Evolutionary conservation across 2,113 vertebrate species (phyloP).

Genomic region (Hiodon alosoides): DNA sequence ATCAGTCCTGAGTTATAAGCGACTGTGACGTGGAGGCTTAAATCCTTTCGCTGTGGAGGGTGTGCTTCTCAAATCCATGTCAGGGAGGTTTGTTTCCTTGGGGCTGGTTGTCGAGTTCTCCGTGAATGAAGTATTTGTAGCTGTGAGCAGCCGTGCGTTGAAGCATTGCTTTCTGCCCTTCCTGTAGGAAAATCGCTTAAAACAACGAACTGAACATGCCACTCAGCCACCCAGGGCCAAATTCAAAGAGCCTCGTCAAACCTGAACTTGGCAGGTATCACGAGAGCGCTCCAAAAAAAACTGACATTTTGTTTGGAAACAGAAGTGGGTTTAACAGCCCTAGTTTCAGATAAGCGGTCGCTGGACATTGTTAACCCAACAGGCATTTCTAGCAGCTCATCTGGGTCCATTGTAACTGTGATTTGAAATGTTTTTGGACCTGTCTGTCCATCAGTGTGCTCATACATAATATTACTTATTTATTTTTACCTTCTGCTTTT

Average conservation of each 20-base stretch:
- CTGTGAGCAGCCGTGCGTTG: conserved; percentile 34
- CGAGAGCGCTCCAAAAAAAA: conserved; percentile 2
- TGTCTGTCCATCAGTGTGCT: conserved; percentile 34
- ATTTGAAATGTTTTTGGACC: conserved; percentile 31
- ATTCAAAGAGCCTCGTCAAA: conserved; percentile 80
- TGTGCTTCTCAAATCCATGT: conserved; percentile 53
- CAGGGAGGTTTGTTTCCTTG: conserved; percentile 46
- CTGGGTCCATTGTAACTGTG: conserved; percentile 47
- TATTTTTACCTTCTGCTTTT: conserved; percentile 33
- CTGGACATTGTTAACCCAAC: conserved; percentile 42
- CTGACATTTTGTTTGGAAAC: conserved; percentile 55
- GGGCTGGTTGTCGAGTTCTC: conserved; percentile 48
- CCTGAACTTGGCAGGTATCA: conserved; percentile 76
- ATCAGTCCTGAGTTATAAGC: conserved; percentile 57
- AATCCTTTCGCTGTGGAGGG: conserved; percentile 55
- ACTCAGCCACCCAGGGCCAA: conserved; percentile 80
- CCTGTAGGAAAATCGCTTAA: conserved; percentile 78
- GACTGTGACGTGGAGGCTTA: conserved; percentile 46
- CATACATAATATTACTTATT: conserved; percentile 34
- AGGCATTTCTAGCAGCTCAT: conserved; percentile 45
- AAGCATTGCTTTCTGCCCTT: conserved; percentile 38
- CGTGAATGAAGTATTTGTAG: conserved; percentile 33
- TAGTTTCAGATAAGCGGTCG: conserved; percentile 39
- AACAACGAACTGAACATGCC: conserved; percentile 82
- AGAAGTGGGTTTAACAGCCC: conserved; percentile 51